Evolutionary conservation across 2,113 vertebrate genomes (phyloP), one percentile per base, ranked within the genome.

Genomic region (Phylloscopus trochilus): DNA sequence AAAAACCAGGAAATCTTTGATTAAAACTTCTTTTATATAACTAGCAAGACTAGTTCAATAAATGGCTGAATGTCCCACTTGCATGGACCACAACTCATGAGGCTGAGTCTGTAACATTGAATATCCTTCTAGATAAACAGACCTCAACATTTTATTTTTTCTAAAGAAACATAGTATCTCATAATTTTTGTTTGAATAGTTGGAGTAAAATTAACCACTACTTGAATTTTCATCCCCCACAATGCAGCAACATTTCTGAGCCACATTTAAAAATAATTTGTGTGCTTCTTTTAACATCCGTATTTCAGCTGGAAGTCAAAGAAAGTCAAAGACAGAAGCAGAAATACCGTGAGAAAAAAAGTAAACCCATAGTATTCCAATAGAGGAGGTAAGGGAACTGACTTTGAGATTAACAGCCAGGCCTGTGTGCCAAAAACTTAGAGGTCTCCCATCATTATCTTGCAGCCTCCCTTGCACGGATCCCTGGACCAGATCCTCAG

Each of bases 401-500:
- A 76, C 60, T 86, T 46, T 47, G 76, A 83, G 86, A 94, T 89
- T 90, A 92, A 91, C 58, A 84, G 76, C 90, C 79, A 84, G 37
- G 49, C 35, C 31, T 51, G 20, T 28, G 66, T 95, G 95, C 96
- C 94, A 96, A 92, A 95, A 92, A 39, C 20, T 82, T 31, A 75
- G 78, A 94, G 60, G 88, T 92, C 95, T 96, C 85, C 83, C 60
- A 60, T 92, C 15, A 0, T 89, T 92, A 92, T 89, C 83, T 96
- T 84, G 70, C 80, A 83, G 60, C 64, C 92, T 93, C 83, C 83
- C 69, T 96, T 95, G 89, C 88, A 78, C 53, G 91, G 83, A 92
- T 95, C 92, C 63, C 80, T 92, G 90, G 90, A 81, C n/a, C 37
- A 78, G 86, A 89, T 89, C 53, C 83, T 82, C 62, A 92, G 96